A percentile compares a stretch with the other conserved stretches of the same genome.
These are phyloP conservation scores for Xenopus laevis DNA, from an alignment of 2,113 vertebrate species.

Conservation along the genomic window DNA sequence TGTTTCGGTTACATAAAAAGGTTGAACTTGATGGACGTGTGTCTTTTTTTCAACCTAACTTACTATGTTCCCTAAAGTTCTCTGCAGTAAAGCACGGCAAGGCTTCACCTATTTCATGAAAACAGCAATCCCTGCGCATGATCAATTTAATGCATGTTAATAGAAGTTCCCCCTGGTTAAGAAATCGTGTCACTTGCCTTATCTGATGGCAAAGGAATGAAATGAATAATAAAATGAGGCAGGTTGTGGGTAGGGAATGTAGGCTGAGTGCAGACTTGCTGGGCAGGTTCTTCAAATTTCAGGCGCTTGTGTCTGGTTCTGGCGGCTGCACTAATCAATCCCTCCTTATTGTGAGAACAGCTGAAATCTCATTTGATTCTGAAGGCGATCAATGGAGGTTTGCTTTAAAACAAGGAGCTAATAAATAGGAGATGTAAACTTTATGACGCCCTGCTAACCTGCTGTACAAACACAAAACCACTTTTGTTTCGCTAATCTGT, in stretches of 20 bases:
- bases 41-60: too few relatives aligned
- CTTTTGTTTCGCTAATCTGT: conserved; percentile 81
- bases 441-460: conserved; percentile 72
- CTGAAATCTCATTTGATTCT: conserved; percentile 56
- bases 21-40: too few relatives aligned
- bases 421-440: conserved; percentile 69
- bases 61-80: too few relatives aligned
- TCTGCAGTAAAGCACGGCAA: too few relatives aligned
- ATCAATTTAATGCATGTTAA: too few relatives aligned
- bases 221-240: neutral
- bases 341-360: conserved; percentile 54
- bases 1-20: too few relatives aligned
- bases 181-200: too few relatives aligned
- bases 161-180: too few relatives aligned
- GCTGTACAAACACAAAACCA: conserved; percentile 74
- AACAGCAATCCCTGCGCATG: too few relatives aligned
- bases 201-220: neutral
- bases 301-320: conserved; percentile 56
- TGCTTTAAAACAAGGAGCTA: conserved; percentile 59
- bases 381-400: conserved; percentile 57
- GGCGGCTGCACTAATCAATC: conserved; percentile 55
- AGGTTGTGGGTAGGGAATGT: conserved; percentile 5
- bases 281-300: conserved; percentile 71
- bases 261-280: conserved; percentile 58
- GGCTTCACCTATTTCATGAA: too few relatives aligned